phyloP scores from a whole-genome alignment of 2,888 invertebrate species.

The Meiosimyza decipiens region DNA sequence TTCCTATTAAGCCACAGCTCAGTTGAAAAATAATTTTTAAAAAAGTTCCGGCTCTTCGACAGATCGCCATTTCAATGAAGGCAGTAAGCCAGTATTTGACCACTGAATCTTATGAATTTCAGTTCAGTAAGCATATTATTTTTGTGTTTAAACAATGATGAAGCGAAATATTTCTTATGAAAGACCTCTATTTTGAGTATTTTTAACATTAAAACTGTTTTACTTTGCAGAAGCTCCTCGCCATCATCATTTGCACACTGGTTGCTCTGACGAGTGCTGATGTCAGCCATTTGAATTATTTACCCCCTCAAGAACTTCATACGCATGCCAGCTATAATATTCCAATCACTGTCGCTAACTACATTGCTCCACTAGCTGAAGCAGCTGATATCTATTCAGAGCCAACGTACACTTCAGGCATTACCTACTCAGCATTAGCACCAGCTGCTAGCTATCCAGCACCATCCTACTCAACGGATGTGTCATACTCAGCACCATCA shows the following conservation, averaged over 20 bases:
- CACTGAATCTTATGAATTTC: too few relatives aligned
- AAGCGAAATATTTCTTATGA: too few relatives aligned
- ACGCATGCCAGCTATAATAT: neutral
- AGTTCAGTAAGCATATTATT: too few relatives aligned
- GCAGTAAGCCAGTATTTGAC: too few relatives aligned
- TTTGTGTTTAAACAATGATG: too few relatives aligned
- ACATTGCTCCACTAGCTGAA: slow-evolving; percentile 19
- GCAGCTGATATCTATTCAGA: slow-evolving; percentile 29
- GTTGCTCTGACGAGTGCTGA: slow-evolving; percentile 57
- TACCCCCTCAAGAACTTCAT: slow-evolving; percentile 42
- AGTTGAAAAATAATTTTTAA: too few relatives aligned
- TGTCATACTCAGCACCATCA: slow-evolving; percentile 9
- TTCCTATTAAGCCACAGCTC: too few relatives aligned
- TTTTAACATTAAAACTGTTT: too few relatives aligned
- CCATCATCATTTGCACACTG: slow-evolving; percentile 49
- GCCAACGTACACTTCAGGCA: slow-evolving; percentile 23
- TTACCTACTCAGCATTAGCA: slow-evolving; percentile 36
- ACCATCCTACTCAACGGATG: slow-evolving; percentile 1
- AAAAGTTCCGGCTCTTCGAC: too few relatives aligned
- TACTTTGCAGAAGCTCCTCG: slow-evolving; percentile 56
- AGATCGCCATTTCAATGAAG: too few relatives aligned
- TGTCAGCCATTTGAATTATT: slow-evolving; percentile 58
- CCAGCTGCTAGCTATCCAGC: slow-evolving; percentile 35
- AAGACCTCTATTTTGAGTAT: too few relatives aligned
- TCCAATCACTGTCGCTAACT: slow-evolving; percentile 14